Evolutionary conservation across 2,113 vertebrate genomes (phyloP).

Genomic region (Phoenicopterus ruber): DNA sequence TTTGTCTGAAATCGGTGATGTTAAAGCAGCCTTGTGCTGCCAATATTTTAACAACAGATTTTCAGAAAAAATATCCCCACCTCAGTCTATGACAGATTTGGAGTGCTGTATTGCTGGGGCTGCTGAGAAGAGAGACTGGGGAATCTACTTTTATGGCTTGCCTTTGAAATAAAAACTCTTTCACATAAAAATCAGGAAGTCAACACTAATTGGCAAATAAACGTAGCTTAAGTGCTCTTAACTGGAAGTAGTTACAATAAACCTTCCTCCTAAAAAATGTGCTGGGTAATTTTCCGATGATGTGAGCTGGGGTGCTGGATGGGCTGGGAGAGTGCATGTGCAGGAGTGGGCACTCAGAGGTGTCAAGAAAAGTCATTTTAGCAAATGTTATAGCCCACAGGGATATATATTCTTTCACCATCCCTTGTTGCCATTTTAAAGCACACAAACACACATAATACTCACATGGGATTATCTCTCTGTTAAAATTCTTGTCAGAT

Average conservation of each 20-base stretch:
- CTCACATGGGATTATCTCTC: background rate
- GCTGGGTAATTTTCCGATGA: background rate
- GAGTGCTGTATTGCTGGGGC: background rate
- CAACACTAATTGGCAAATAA: background rate
- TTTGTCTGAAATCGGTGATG: constrained; percentile 21
- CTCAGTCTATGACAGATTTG: background rate
- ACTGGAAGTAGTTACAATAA: background rate
- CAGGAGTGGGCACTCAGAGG: background rate
- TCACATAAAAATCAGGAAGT: constrained; percentile 18
- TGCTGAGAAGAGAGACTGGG: background rate
- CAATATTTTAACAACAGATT: constrained; percentile 7
- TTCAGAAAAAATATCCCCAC: background rate
- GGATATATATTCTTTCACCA: background rate
- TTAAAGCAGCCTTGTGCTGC: constrained; percentile 2
- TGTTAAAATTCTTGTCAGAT: constrained; percentile 1
- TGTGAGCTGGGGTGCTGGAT: background rate
- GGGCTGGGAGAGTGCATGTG: background rate
- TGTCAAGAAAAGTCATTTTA: background rate
- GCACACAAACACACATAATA: background rate
- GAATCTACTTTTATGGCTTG: background rate
- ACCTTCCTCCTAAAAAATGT: background rate
- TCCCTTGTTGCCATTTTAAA: background rate
- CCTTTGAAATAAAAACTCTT: constrained; percentile 12
- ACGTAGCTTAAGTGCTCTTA: background rate
- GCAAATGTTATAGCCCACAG: background rate